Percentiles rank a stretch among this genome's conserved stretches.
phyloP scores from a whole-genome alignment of 2,888 invertebrate species.

The Phorcus lineatus region DNA sequence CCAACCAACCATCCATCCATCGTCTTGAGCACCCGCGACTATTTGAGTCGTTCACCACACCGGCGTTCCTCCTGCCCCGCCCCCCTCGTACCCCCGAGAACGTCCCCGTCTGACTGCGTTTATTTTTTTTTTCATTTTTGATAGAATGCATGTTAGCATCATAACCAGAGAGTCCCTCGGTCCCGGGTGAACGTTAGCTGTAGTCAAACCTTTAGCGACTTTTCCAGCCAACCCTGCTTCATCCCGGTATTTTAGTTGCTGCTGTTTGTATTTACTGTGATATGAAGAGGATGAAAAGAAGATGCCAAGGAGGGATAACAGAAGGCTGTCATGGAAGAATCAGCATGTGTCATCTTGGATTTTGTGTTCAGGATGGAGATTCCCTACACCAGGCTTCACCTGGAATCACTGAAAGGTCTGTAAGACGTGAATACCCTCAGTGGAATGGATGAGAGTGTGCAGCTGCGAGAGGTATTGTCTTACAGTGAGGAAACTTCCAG shows the following conservation, averaged over 20 bases:
- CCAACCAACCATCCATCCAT: neutral
- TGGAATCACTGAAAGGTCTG: too few species aligned
- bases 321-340: too few species aligned
- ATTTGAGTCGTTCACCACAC: neutral
- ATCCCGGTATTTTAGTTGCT: slow-evolving; percentile 21
- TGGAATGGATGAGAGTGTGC: too few species aligned
- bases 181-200: neutral
- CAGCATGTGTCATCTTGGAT: too few species aligned
- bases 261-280: neutral
- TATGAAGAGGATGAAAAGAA: neutral
- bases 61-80: neutral
- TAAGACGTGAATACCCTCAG: too few species aligned
- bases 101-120: slow-evolving; percentile 4
- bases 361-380: too few species aligned
- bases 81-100: slow-evolving; percentile 1
- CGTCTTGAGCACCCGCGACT: slow-evolving; percentile 3
- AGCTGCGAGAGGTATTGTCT: too few species aligned
- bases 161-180: slow-evolving; percentile 1
- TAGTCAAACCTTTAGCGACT: slow-evolving; percentile 19
- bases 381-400: too few species aligned
- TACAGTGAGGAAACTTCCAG: too few species aligned
- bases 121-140: neutral
- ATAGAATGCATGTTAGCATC: slow-evolving; percentile 23
- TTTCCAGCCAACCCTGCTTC: slow-evolving; percentile 14
- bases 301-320: neutral